Evolutionary conservation across 2,888 invertebrate species (phyloP), one percentile per base, ranked within the genome.

Genomic region (Synanthedon vespiformis): DNA sequence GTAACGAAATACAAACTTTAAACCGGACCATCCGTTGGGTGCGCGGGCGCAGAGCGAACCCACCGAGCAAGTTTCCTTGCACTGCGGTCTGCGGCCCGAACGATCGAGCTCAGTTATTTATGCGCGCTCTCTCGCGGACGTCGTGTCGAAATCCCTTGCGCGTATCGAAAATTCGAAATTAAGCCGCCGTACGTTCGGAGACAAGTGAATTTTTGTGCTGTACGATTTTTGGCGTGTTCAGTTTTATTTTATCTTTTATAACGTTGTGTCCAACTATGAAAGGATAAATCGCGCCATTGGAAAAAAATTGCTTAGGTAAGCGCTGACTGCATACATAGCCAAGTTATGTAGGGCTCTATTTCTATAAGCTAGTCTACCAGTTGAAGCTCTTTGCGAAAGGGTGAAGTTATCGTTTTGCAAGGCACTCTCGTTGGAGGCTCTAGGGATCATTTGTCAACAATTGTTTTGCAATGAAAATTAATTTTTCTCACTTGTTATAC

Each of bases 1-100:
- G 77, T 68, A 72, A 71, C 70, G 71, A 74, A 73, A 74, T 68
- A 59, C 64, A 67, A 69, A 65, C 61, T 58, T 34, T 54, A 68
- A 84, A 84, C 85, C 85, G 85, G 85, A 77, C 82, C 74, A 78
- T 80, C 77, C 72, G 77, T 73, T 74, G 72, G 67, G 65, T 65
- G 76, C 77, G 79, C 75, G 63, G 63, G 74, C 77, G 80, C 74
- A 70, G 65, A 80, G 79, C 74, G 70, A 65, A 81, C 78, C 69
- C 66, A 68, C 78, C 77, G 59, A 50, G 58, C 58, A 50, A 50
- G 58, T 58, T 52, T 55, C 53, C 51, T 41, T 51, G 49, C 50
- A 48, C 48, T 67, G 74, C 60, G 58, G 52, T 55, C 10, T n/a
- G n/a, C n/a, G n/a, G n/a, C n/a, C n/a, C n/a, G n/a, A n/a, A n/a